Conservation (phyloP, 2,888 invertebrate genomes). For the Pyrrhia umbra region DNA sequence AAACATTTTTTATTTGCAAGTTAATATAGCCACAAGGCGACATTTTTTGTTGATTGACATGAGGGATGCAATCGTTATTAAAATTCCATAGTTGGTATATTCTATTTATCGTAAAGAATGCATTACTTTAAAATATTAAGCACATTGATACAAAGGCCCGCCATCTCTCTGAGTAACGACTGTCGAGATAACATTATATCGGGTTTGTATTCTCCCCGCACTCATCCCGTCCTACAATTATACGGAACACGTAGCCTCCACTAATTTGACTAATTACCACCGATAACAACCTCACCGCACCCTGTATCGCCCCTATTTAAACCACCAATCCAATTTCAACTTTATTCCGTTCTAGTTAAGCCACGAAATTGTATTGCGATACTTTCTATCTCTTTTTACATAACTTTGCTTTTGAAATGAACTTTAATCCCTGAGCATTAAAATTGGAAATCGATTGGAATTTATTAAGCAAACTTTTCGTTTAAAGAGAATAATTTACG, state of each 20-base stretch:
- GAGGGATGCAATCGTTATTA: background rate
- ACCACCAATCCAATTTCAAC: conserved; percentile 54
- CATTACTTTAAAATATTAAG: background rate
- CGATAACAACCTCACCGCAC: conserved; percentile 74
- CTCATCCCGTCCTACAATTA: conserved; percentile 45
- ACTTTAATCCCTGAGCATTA: conserved; percentile 23
- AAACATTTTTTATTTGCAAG: no score
- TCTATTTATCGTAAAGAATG: background rate
- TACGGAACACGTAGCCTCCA: conserved; percentile 68
- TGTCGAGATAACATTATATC: conserved; percentile 44
- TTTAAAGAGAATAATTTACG: conserved; percentile 17
- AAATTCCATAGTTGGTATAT: background rate
- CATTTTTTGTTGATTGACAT: no score
- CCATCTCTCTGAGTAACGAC: conserved; percentile 32
- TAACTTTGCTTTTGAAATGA: conserved; percentile 15
- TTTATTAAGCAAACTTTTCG: conserved; percentile 18
- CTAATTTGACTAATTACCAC: conserved; percentile 85
- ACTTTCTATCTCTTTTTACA: background rate
- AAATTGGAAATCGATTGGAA: conserved; percentile 40
- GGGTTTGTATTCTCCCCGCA: conserved; percentile 33
- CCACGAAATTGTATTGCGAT: background rate
- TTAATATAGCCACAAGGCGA: no score
- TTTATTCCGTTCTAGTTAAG: background rate
- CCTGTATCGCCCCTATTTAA: conserved; percentile 59
- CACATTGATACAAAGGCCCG: background rate